Evolutionary conservation across 2,797 vertebrate genomes (phyloP).

Genomic region (Sebastes kiyomatsui): DNA sequence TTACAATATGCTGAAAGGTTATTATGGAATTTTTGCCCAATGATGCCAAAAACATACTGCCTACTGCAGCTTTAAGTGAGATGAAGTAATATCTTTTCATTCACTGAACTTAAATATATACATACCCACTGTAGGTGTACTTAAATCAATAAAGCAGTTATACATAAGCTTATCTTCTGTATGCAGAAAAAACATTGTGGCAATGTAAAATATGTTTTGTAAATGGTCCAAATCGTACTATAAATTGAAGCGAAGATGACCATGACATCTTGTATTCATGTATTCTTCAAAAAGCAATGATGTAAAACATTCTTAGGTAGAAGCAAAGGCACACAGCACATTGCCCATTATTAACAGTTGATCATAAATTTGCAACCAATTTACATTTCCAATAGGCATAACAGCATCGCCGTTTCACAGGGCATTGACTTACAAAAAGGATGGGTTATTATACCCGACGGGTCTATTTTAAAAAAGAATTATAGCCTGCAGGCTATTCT

Average conservation of each 20-base stretch:
- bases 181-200: background rate
- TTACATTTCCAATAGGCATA: constrained; percentile 58
- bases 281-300: constrained; percentile 34
- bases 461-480: constrained; percentile 41
- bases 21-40: too few relatives aligned
- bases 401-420: constrained; percentile 39
- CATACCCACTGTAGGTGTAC: background rate
- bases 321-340: constrained; percentile 30
- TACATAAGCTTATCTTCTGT: background rate
- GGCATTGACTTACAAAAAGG: constrained; percentile 40
- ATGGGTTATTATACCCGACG: constrained; percentile 40
- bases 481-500: constrained; percentile 7
- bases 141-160: background rate
- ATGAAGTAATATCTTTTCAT: background rate
- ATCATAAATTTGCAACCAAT: constrained; percentile 64
- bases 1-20: too few relatives aligned
- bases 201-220: background rate
- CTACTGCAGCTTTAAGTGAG: background rate
- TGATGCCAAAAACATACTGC: too few relatives aligned
- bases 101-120: background rate
- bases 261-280: constrained; percentile 37
- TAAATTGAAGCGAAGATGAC: constrained; percentile 12
- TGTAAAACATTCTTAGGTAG: constrained; percentile 43
- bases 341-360: constrained; percentile 53
- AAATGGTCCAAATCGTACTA: background rate